Evolutionary conservation across 2,113 vertebrate genomes (phyloP).

Genomic region (Phylloscopus trochilus): DNA sequence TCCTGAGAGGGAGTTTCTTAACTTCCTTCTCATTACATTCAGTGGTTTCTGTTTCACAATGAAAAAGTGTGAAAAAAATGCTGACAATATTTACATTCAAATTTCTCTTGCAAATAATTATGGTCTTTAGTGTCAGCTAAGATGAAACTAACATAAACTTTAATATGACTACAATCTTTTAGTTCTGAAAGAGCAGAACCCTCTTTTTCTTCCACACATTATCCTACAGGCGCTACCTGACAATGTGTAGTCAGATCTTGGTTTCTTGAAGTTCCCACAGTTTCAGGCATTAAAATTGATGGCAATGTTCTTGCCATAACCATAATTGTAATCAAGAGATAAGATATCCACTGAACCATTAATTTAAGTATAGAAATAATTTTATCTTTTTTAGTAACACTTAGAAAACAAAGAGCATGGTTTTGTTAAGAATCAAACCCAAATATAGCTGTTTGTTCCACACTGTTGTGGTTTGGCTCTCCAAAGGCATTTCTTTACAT

Average conservation of each 20-base stretch:
- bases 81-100: neutral
- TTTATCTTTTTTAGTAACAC: neutral
- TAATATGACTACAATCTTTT: neutral
- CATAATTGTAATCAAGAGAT: neutral
- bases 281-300: neutral
- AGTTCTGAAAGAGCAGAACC: neutral
- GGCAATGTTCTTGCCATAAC: neutral
- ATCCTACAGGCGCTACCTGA: neutral
- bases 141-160: neutral
- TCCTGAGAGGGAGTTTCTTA: slow-evolving; percentile 22
- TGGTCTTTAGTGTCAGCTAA: neutral
- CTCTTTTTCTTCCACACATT: neutral
- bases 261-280: neutral
- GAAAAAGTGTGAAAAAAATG: slow-evolving; percentile 17
- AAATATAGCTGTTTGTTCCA: neutral
- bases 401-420: neutral
- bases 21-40: slow-evolving; percentile 13
- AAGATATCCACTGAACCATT: neutral
- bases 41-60: slow-evolving; percentile 44
- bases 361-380: neutral
- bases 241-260: neutral
- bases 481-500: neutral
- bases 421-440: neutral
- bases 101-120: neutral
- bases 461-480: neutral